Base-by-base conservation (phyloP, 2,888 invertebrate genomes). In the Pollenia angustigena region DNA sequence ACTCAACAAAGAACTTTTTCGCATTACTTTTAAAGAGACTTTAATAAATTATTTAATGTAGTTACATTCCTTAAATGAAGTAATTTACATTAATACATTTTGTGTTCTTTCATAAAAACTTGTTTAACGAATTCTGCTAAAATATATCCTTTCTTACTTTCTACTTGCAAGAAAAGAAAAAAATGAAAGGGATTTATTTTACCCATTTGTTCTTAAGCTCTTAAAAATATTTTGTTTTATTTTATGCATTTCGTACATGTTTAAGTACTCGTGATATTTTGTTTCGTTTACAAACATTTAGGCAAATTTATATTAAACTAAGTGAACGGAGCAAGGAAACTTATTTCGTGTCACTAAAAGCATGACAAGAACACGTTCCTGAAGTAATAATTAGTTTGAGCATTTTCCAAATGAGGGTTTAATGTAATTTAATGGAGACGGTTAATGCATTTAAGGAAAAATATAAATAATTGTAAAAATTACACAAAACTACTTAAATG, bases 181-280 rank as follows among this genome's bases (percentile, higher is more conserved):
- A 32, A 32, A 32, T 32, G 0, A 6, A 32, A 32, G 32, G 32
- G 32, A 32, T 32, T 32, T 6, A 32, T 32, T 32, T 6, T 6
- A 32, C 32, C 32, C 32, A 32, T 32, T 32, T 32, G 32, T 32
- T 32, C 32, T 32, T 4, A 32, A 32, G 32, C 32, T 32, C 32
- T 32, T 32, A 32, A 32, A 32, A 32, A 32, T 32, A 32, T 32
- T 32, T 32, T 32, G 32, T 32, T 54, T 69, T 42, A 72, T 72
- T 72, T 72, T 56, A 72, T 72, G 56, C 46, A 44, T 72, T 72
- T 72, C 18, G 71, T 72, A 56, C 71, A 72, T 72, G 71, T 46
- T 44, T 8, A 42, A 54, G 16, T 54, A 16, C 18, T 42, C 16
- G 69, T 54, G 72, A 72, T 23, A 64, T 14, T 52, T 42, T 42